Evolutionary conservation across 2,113 vertebrate species (phyloP).

Genomic region (Petrocephalus zakoni): DNA sequence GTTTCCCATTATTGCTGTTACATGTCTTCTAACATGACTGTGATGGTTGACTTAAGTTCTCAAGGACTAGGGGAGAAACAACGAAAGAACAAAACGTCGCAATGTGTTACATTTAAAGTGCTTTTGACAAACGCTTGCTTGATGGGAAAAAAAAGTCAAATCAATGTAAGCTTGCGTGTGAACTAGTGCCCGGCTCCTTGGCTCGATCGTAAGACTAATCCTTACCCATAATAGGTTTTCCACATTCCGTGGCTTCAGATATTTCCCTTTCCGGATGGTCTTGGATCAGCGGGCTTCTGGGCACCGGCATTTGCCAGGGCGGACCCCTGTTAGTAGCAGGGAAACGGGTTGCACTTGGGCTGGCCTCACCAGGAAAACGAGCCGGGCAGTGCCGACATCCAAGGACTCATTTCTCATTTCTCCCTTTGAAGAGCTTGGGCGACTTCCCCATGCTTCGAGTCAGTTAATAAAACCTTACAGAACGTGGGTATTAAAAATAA

Average conservation of each 20-base stretch:
- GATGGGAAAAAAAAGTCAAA: not conserved
- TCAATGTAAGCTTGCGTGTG: not conserved
- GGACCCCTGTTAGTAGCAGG: not conserved
- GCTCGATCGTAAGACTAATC: not conserved
- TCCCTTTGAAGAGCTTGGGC: not conserved
- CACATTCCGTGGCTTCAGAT: not conserved
- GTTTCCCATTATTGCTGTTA: not conserved
- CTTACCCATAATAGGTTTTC: not conserved
- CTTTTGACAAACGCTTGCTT: not conserved
- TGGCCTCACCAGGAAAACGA: not conserved
- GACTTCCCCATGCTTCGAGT: not conserved
- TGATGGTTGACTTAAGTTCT: not conserved
- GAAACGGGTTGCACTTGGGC: not conserved
- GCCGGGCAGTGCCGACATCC: not conserved
- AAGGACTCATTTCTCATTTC: not conserved
- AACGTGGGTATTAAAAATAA: not conserved
- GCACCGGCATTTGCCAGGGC: not conserved
- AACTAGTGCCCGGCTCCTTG: not conserved
- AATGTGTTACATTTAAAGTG: not conserved
- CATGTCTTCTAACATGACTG: not conserved
- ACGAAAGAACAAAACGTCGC: not conserved
- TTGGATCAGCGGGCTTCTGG: not conserved
- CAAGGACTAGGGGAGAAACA: not conserved
- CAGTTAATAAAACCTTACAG: not conserved
- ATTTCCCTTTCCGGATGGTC: slow-evolving; percentile 1